Evolutionary conservation across 2,888 invertebrate genomes (phyloP).

Genomic region (Lamproptera curius): DNA sequence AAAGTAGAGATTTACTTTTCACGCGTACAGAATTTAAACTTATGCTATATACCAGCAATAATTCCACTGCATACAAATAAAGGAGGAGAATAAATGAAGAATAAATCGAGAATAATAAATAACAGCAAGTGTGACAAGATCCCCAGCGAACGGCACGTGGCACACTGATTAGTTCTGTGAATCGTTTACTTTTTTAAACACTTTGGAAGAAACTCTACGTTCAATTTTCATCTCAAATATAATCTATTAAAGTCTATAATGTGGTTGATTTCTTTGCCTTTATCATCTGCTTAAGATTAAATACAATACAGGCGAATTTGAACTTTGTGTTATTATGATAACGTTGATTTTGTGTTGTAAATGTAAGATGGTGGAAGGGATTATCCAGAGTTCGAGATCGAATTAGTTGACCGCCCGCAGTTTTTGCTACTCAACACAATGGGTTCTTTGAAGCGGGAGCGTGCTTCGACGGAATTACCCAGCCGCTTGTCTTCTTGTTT

Average conservation of each 20-base stretch:
- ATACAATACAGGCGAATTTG: too few relatives aligned
- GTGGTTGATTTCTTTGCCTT: constrained; percentile 8
- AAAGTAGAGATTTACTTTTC: too few relatives aligned
- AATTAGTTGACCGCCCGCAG: constrained; percentile 70
- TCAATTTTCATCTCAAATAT: constrained; percentile 24
- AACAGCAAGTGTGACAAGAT: constrained; percentile 21
- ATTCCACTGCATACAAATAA: too few relatives aligned
- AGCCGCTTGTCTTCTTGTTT: constrained; percentile 32
- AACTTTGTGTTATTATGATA: background rate
- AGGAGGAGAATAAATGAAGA: too few relatives aligned
- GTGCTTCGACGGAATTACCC: constrained; percentile 49
- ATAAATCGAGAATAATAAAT: constrained; percentile 7
- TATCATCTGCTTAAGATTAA: too few relatives aligned
- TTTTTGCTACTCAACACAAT: constrained; percentile 70
- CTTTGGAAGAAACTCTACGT: constrained; percentile 13
- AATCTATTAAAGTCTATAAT: constrained; percentile 18
- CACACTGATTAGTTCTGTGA: constrained; percentile 60
- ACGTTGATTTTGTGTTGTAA: constrained; percentile 25
- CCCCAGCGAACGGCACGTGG: constrained; percentile 49
- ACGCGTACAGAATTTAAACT: too few relatives aligned
- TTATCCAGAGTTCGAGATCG: constrained; percentile 52
- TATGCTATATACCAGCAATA: too few relatives aligned
- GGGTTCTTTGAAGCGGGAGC: constrained; percentile 46
- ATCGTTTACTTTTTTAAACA: constrained; percentile 39
- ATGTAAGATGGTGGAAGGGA: constrained; percentile 28